A percentile compares a stretch with the other conserved stretches of the same genome.
These are phyloP conservation scores for Sitobion miscanthi DNA, from an alignment of 1,140 invertebrate species.

Conservation along the genomic window DNA sequence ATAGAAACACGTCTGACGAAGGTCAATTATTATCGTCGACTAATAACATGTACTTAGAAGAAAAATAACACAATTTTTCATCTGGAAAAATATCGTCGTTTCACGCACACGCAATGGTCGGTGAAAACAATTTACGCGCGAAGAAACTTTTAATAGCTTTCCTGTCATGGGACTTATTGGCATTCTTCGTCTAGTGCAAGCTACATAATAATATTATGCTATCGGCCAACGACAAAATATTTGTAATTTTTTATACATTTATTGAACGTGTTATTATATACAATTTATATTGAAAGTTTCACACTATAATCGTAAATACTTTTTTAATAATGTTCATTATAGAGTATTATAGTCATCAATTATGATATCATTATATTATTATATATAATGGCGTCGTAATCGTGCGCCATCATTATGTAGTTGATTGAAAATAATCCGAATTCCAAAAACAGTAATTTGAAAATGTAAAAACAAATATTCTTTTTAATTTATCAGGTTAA, in stretches of 20 bases:
- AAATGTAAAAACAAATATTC: not conserved
- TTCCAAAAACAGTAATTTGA: not conserved
- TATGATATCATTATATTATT: not conserved
- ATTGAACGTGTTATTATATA: not conserved
- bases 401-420: not conserved
- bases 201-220: not conserved
- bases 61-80: not conserved
- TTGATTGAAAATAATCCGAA: not conserved
- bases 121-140: not conserved
- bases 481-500: not conserved
- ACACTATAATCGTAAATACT: not conserved
- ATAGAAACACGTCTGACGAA: not conserved
- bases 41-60: not conserved
- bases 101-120: not conserved
- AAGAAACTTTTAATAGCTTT: not conserved
- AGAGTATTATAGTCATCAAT: not conserved
- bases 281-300: not conserved
- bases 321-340: not conserved
- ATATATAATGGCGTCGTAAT: not conserved
- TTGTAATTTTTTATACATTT: not conserved
- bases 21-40: not conserved
- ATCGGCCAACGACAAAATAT: not conserved
- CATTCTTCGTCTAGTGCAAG: not conserved
- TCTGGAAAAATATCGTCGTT: not conserved
- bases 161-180: not conserved